These are phyloP conservation scores for Drosophila mayri DNA, from an alignment of 1,140 invertebrate genomes.

Conservation along the genomic window DNA sequence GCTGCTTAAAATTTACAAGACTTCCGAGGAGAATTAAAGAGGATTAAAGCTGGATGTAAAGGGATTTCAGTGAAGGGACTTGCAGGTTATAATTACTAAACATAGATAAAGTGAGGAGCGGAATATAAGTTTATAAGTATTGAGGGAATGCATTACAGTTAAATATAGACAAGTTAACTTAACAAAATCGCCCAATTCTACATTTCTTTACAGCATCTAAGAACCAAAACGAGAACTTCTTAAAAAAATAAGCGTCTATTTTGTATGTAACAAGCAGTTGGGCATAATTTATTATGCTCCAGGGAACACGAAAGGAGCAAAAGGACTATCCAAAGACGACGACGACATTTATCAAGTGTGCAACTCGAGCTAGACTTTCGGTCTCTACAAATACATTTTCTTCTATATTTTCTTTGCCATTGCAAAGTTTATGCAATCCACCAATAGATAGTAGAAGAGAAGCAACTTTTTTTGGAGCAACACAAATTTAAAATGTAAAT, in stretches of 20 bases:
- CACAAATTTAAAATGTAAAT: constrained; percentile 72
- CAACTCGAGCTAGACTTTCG: constrained; percentile 39
- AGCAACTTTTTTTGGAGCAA: constrained; percentile 4
- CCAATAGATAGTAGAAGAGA: neutral
- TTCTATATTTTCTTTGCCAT: constrained; percentile 23
- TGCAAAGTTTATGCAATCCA: constrained; percentile 40
- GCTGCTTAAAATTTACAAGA: constrained; percentile 49
- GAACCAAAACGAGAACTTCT: neutral
- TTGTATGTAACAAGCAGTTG: constrained; percentile 41
- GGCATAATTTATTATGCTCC: constrained; percentile 74
- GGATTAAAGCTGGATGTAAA: constrained; percentile 5
- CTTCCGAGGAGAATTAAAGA: constrained; percentile 1
- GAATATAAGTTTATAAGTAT: neutral
- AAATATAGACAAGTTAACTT: constrained; percentile 23
- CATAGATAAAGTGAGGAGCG: neutral
- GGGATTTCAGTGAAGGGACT: too few species aligned
- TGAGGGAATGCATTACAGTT: neutral
- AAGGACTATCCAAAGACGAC: constrained; percentile 37
- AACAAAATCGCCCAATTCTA: neutral
- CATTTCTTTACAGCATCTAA: neutral
- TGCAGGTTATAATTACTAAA: neutral
- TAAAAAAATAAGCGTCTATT: constrained; percentile 29
- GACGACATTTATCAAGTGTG: constrained; percentile 72
- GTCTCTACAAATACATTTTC: constrained; percentile 26
- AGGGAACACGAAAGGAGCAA: constrained; percentile 30